Evolutionary conservation across 2,113 vertebrate genomes (phyloP).

Genomic region (Rhinoptilus africanus): DNA sequence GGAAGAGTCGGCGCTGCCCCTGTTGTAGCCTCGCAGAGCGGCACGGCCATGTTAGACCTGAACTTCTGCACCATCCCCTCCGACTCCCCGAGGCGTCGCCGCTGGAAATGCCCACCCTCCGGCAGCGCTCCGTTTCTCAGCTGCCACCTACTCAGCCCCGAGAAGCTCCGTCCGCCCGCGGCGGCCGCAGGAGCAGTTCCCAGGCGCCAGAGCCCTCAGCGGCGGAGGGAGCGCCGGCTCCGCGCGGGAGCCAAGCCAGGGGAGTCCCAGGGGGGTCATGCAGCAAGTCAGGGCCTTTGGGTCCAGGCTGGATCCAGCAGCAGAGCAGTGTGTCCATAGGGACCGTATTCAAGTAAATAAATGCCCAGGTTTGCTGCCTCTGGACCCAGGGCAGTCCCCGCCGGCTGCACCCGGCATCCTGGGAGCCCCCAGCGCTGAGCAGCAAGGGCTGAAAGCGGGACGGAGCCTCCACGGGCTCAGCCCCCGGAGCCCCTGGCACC

Average conservation of each 20-base stretch:
- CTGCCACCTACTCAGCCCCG: background rate
- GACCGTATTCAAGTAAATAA: background rate
- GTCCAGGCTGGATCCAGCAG: background rate
- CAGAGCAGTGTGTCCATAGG: background rate
- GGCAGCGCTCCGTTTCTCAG: background rate
- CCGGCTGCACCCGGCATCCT: background rate
- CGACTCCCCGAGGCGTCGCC: background rate
- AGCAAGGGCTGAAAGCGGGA: background rate
- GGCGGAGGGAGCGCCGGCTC: background rate
- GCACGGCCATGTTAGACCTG: background rate
- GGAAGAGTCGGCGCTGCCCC: background rate
- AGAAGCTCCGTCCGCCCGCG: background rate
- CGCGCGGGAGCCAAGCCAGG: background rate
- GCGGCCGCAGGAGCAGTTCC: background rate
- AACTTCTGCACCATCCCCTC: no score
- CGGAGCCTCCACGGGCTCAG: background rate
- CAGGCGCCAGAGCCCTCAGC: background rate
- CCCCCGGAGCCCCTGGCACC: background rate
- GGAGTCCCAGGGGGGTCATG: background rate
- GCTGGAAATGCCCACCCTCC: background rate
- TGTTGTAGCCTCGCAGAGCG: background rate
- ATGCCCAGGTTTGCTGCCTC: background rate
- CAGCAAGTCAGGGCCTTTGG: background rate
- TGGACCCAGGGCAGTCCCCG: background rate
- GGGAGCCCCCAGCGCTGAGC: background rate